Percentiles rank a stretch among this genome's conserved stretches.
Conservation (phyloP, 2,797 vertebrate genomes). For the Onychomys torridus region DNA sequence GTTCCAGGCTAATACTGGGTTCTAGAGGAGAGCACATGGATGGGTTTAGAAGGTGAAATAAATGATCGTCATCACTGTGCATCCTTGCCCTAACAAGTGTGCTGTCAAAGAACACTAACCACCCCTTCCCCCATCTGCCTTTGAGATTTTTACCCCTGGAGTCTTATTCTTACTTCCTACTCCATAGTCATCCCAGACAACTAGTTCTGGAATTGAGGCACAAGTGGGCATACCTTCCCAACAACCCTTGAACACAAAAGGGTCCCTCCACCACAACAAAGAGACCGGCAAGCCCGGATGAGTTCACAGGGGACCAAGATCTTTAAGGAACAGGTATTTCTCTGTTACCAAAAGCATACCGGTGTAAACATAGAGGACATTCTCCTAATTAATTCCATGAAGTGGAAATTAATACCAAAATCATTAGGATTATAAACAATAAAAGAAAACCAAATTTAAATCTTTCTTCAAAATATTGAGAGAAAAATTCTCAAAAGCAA, state of each 20-base stretch:
- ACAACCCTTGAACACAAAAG: not conserved
- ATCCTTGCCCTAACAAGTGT: not conserved
- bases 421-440: not conserved
- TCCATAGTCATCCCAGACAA: not conserved
- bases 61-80: not conserved
- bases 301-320: not conserved
- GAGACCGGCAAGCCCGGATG: not conserved
- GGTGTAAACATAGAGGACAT: not conserved
- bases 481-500: not conserved
- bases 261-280: not conserved
- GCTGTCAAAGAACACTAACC: not conserved
- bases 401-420: constrained; percentile 25
- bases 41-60: not conserved
- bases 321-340: constrained; percentile 21
- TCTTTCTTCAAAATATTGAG: constrained; percentile 23
- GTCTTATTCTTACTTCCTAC: not conserved
- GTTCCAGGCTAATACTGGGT: not conserved
- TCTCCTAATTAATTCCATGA: constrained; percentile 24
- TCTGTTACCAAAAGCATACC: constrained; percentile 26
- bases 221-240: not conserved
- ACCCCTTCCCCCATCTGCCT: not conserved
- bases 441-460: constrained; percentile 35
- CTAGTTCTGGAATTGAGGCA: not conserved
- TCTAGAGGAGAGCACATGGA: not conserved
- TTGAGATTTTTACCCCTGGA: not conserved